Evolutionary conservation across 2,888 invertebrate species (phyloP).

Genomic region (Phyllotreta cruciferae): DNA sequence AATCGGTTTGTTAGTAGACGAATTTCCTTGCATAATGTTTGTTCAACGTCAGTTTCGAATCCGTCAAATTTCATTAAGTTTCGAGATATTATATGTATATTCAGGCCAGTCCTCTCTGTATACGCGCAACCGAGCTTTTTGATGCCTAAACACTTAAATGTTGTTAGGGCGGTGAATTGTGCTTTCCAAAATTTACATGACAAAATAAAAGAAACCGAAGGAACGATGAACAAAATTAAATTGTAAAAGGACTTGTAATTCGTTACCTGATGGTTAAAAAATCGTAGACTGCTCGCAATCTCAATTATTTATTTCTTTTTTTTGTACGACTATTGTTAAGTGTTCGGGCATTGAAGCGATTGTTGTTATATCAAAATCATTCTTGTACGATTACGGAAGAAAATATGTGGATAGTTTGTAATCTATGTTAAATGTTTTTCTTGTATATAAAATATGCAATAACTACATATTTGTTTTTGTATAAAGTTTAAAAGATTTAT

Average conservation of each 20-base stretch:
- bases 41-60: slow-evolving; percentile 14
- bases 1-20: too few species aligned
- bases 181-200: too few species aligned
- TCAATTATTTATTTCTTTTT: slow-evolving; percentile 5
- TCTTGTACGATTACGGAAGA: slow-evolving; percentile 18
- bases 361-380: slow-evolving; percentile 26
- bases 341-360: slow-evolving; percentile 20
- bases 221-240: background rate
- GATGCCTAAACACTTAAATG: slow-evolving; percentile 32
- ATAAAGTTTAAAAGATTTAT: slow-evolving; percentile 54
- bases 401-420: slow-evolving; percentile 17
- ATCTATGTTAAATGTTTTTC: slow-evolving; percentile 45
- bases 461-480: slow-evolving; percentile 52
- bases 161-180: background rate
- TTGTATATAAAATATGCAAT: slow-evolving; percentile 37
- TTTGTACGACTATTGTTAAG: slow-evolving; percentile 10
- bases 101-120: slow-evolving; percentile 56
- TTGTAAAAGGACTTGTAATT: background rate
- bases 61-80: slow-evolving; percentile 19
- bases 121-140: slow-evolving; percentile 49
- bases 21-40: too few species aligned
- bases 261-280: background rate
- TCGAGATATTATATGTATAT: slow-evolving; percentile 22
- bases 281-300: slow-evolving; percentile 10
- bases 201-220: background rate